phyloP scores from a whole-genome alignment of 1,140 invertebrate species.

The Augochlora pura region DNA sequence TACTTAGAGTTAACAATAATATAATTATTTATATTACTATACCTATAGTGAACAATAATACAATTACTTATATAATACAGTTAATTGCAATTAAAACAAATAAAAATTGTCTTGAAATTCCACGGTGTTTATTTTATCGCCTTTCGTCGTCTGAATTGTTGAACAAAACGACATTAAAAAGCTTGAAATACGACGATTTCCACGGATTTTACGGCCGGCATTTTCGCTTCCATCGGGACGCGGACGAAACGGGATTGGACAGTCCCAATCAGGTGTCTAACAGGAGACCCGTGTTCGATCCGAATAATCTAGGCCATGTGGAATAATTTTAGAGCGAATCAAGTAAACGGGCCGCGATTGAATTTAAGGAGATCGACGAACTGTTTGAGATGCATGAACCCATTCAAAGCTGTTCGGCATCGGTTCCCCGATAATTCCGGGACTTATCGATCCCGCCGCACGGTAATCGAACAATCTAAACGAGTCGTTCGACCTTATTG shows the following conservation, averaged over 20 bases:
- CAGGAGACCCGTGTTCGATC: constrained; percentile 24
- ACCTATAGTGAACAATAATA: too few relatives aligned
- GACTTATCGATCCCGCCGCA: not conserved
- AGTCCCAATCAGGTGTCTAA: constrained; percentile 18
- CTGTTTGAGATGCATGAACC: constrained; percentile 33
- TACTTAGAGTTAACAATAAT: too few relatives aligned
- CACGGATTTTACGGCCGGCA: not conserved
- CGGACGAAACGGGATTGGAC: not conserved
- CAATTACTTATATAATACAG: too few relatives aligned
- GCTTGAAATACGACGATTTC: too few relatives aligned
- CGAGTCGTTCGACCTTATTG: not conserved
- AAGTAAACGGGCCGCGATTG: constrained; percentile 33
- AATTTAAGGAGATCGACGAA: constrained; percentile 44
- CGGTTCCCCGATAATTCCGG: constrained; percentile 13
- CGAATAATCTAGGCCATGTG: constrained; percentile 40
- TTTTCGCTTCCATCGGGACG: not conserved
- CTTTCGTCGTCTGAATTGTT: too few relatives aligned
- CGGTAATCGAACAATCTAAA: not conserved
- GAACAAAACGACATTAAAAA: too few relatives aligned
- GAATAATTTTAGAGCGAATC: constrained; percentile 43
- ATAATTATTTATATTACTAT: too few relatives aligned
- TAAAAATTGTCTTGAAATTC: too few relatives aligned
- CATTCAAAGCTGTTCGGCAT: not conserved
- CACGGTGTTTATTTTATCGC: too few relatives aligned
- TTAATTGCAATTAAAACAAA: too few relatives aligned